Evolutionary conservation across 2,888 invertebrate genomes (phyloP).

Genomic region (Heliconius hortense): DNA sequence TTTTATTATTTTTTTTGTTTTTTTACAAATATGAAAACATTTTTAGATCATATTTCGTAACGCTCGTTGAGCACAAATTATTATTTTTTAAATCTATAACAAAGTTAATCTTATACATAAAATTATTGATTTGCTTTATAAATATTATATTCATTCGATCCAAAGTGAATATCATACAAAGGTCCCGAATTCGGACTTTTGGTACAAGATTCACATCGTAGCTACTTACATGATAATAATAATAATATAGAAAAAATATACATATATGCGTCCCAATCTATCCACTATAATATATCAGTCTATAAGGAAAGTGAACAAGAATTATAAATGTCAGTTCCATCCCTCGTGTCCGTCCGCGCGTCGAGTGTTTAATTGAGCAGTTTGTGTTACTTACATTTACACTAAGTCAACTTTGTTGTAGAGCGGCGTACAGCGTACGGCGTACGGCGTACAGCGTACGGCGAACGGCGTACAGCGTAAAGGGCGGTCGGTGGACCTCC

Average conservation of each 20-base stretch:
- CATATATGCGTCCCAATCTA: slow-evolving; percentile 19
- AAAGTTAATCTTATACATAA: slow-evolving; percentile 22
- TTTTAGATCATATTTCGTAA: neutral
- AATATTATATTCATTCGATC: slow-evolving; percentile 19
- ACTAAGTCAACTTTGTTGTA: slow-evolving; percentile 78
- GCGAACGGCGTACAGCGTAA: slow-evolving; percentile 57
- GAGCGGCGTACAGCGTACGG: slow-evolving; percentile 57
- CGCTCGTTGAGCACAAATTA: slow-evolving; percentile 14
- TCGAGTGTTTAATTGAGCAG: slow-evolving; percentile 75
- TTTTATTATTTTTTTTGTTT: neutral
- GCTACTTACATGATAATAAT: slow-evolving; percentile 8
- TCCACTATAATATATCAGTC: slow-evolving; percentile 17
- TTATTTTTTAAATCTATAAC: slow-evolving; percentile 16
- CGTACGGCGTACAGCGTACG: slow-evolving; percentile 56
- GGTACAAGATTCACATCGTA: slow-evolving; percentile 10
- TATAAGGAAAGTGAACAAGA: slow-evolving; percentile 23
- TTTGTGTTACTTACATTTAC: slow-evolving; percentile 72
- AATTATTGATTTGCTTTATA: slow-evolving; percentile 15
- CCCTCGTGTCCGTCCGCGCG: slow-evolving; percentile 56
- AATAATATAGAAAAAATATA: slow-evolving; percentile 22
- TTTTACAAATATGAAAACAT: slow-evolving; percentile 1
- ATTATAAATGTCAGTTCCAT: slow-evolving; percentile 55
- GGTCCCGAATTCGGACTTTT: neutral
- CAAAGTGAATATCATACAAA: slow-evolving; percentile 16
- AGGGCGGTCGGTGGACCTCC: slow-evolving; percentile 54